phyloP scores from a whole-genome alignment of 1,140 invertebrate genomes.

The Aphis craccivora region DNA sequence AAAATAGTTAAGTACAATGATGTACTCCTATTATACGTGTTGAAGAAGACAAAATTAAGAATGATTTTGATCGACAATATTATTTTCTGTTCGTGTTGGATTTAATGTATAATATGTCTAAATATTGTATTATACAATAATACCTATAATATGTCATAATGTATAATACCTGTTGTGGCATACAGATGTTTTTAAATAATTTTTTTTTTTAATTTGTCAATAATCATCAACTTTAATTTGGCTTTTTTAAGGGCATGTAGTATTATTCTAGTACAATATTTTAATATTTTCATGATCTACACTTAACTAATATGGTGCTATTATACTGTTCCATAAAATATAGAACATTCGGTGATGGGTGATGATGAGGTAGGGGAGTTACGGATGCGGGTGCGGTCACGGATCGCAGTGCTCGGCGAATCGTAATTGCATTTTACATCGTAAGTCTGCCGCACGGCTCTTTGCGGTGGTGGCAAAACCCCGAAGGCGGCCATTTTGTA shows the following conservation, averaged over 20 bases:
- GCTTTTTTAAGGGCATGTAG: not conserved
- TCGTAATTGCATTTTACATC: slow-evolving; percentile 4
- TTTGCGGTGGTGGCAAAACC: not conserved
- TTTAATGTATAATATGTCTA: not conserved
- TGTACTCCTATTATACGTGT: too few relatives aligned
- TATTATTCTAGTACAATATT: not conserved
- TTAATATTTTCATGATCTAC: not conserved
- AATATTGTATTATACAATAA: not conserved
- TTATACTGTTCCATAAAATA: not conserved
- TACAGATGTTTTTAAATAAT: not conserved
- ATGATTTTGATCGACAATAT: not conserved
- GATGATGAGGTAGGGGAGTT: not conserved
- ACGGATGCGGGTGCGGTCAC: not conserved
- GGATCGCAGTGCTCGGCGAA: slow-evolving; percentile 11
- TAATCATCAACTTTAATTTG: not conserved
- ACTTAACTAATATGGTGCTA: not conserved
- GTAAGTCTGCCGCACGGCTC: not conserved
- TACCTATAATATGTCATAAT: not conserved
- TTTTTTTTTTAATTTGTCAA: not conserved
- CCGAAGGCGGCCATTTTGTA: not conserved
- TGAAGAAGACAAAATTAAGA: not conserved
- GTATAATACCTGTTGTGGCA: not conserved
- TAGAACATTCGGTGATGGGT: not conserved
- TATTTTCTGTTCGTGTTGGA: not conserved
- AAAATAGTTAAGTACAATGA: too few relatives aligned